A percentile compares a stretch with the other conserved stretches of the same genome.
Conservation (phyloP, 2,797 vertebrate species). For the Lateolabrax maculatus region DNA sequence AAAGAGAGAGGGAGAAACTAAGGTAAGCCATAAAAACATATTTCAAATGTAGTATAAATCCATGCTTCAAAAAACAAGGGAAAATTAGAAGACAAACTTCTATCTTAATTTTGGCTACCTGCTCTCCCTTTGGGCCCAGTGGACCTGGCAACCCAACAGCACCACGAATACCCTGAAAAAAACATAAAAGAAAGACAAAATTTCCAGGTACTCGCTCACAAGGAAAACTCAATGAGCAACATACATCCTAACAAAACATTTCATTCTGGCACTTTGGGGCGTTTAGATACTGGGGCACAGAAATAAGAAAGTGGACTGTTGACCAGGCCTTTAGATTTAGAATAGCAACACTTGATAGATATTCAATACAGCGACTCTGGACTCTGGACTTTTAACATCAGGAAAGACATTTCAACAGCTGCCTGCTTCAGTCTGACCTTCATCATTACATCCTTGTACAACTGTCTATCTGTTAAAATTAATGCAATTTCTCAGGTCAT, state of each 20-base stretch:
- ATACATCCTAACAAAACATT: neutral
- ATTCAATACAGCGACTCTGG: neutral
- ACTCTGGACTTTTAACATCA: neutral
- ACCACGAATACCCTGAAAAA: conserved; percentile 85
- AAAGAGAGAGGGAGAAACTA: neutral
- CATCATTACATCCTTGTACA: neutral
- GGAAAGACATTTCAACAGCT: neutral
- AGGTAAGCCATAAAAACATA: neutral
- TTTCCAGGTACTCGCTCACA: neutral
- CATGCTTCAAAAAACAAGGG: neutral
- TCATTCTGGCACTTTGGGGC: too few species aligned
- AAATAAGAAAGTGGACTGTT: too few species aligned
- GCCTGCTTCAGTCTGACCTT: neutral
- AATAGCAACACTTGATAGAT: too few species aligned
- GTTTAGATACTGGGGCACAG: too few species aligned
- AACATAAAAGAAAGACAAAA: neutral
- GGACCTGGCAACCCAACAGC: conserved; percentile 77
- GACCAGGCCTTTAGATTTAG: too few species aligned
- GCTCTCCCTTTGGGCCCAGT: conserved; percentile 84
- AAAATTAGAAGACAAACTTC: neutral
- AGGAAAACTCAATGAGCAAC: neutral
- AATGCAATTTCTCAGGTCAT: neutral
- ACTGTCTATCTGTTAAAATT: neutral
- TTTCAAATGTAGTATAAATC: neutral
- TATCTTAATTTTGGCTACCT: conserved; percentile 78